Conservation (phyloP, 2,888 invertebrate genomes). For the Napeogenes sylphis region DNA sequence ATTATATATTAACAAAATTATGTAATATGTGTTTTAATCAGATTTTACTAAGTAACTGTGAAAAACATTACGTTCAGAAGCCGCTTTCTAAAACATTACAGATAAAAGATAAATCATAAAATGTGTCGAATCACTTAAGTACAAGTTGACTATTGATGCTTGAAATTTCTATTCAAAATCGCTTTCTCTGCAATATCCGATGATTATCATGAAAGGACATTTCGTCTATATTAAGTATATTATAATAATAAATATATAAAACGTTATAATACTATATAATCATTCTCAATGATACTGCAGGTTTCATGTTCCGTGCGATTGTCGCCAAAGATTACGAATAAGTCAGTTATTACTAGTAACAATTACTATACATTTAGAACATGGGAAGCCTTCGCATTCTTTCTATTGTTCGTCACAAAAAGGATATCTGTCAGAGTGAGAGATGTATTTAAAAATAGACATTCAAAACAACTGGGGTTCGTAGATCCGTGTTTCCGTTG, state of each 20-base stretch:
- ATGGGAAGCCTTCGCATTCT: background rate
- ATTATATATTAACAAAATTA: too few relatives aligned
- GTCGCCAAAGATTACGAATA: too few relatives aligned
- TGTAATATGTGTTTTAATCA: too few relatives aligned
- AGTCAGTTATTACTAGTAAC: too few relatives aligned
- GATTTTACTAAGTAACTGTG: constrained; percentile 13
- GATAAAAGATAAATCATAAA: constrained; percentile 15
- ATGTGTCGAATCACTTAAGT: constrained; percentile 22
- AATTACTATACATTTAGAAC: background rate
- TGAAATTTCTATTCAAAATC: constrained; percentile 10
- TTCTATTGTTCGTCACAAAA: constrained; percentile 4
- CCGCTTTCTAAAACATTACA: constrained; percentile 20
- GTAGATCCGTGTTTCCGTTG: constrained; percentile 70
- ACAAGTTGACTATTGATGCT: constrained; percentile 15
- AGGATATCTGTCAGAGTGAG: constrained; percentile 25
- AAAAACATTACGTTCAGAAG: constrained; percentile 14
- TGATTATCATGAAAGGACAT: background rate
- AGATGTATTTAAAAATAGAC: constrained; percentile 23
- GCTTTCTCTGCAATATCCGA: constrained; percentile 15
- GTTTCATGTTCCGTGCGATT: too few relatives aligned
- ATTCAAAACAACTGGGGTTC: constrained; percentile 41
- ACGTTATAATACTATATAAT: too few relatives aligned
- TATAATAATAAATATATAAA: background rate
- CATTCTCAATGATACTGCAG: too few relatives aligned
- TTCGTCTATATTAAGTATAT: background rate